Evolutionary conservation across 23 tunicate genomes (phyloP), one percentile per base, ranked within the genome.

Genomic region (Clavelina lepadiformis): DNA sequence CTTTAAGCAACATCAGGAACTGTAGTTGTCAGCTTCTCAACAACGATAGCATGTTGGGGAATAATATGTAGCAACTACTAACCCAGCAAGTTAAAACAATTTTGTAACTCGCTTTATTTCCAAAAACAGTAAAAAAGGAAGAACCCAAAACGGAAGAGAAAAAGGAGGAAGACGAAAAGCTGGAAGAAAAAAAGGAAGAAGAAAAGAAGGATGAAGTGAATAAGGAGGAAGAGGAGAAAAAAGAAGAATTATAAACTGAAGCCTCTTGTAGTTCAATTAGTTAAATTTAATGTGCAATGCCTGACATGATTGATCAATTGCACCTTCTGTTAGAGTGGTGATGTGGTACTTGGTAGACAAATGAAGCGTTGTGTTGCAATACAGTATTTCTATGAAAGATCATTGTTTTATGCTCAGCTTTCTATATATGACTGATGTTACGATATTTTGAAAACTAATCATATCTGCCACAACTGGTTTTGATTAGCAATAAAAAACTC

Each of bases 101-200:
- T n/a, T n/a, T n/a, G n/a, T n/a, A n/a, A n/a, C n/a, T n/a, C n/a
- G n/a, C n/a, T n/a, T 46, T 66, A 28, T 21, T 46, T 66, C 22
- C 35, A 45, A 46, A 66, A 46, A 5, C 50, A 66, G 72, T 28
- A 3, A 46, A 66, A 66, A 66, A 66, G 35, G 72, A 66, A 46
- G 72, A 59, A n/a, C n/a, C n/a, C n/a, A n/a, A n/a, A n/a, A n/a
- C n/a, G n/a, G n/a, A n/a, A n/a, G n/a, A n/a, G n/a, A n/a, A n/a
- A 29, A 15, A 46, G 18, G 56, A 13, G 30, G 34, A 46, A 24
- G 57, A 66, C 8, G 56, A 66, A 28, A 28, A 66, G 22, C 20
- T 5, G 13, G 35, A 46, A 66, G 35, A 46, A 26, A 28, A 66
- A 28, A 23, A 25, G 13, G 35, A 46, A 66, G 35, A 46, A 26